Evolutionary conservation across 1,140 invertebrate genomes (phyloP).

Genomic region (Drosophila lowei): DNA sequence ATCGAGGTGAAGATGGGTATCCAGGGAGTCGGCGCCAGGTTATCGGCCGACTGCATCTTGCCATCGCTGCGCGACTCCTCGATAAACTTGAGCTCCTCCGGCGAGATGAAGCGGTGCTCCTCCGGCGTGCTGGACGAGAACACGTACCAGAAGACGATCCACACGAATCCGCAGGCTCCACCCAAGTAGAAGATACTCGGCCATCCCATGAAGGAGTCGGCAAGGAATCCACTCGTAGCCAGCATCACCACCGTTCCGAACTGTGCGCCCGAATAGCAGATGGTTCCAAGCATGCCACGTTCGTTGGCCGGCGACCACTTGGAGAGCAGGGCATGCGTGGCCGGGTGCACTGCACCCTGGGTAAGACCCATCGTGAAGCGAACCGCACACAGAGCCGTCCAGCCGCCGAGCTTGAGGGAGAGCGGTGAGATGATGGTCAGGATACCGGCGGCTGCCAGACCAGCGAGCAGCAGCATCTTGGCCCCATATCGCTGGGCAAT

Average conservation of each 20-base stretch:
- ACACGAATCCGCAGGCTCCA: slow-evolving; percentile 86
- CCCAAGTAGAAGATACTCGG: slow-evolving; percentile 91
- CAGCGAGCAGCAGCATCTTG: slow-evolving; percentile 82
- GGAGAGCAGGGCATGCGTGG: slow-evolving; percentile 90
- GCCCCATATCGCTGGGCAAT: slow-evolving; percentile 84
- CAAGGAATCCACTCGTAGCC: slow-evolving; percentile 86
- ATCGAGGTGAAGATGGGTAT: slow-evolving; percentile 88
- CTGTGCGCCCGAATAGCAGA: slow-evolving; percentile 87
- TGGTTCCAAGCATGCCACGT: slow-evolving; percentile 85
- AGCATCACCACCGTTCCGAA: slow-evolving; percentile 90
- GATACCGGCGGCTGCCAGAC: slow-evolving; percentile 79
- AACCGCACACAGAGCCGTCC: slow-evolving; percentile 84
- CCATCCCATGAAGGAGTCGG: slow-evolving; percentile 88
- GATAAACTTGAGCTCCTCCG: slow-evolving; percentile 87
- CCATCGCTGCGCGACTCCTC: slow-evolving; percentile 82
- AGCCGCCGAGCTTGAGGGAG: slow-evolving; percentile 84
- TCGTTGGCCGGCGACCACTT: slow-evolving; percentile 89
- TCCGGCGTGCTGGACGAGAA: slow-evolving; percentile 88
- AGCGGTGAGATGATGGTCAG: slow-evolving; percentile 83
- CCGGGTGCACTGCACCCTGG: slow-evolving; percentile 93
- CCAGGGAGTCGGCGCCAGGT: slow-evolving; percentile 87
- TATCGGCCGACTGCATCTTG: slow-evolving; percentile 56
- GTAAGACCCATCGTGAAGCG: slow-evolving; percentile 90
- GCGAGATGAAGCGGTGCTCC: slow-evolving; percentile 84
- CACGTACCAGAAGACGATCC: slow-evolving; percentile 86